Conservation (phyloP, 2,888 invertebrate species). For the Congeria kusceri region DNA sequence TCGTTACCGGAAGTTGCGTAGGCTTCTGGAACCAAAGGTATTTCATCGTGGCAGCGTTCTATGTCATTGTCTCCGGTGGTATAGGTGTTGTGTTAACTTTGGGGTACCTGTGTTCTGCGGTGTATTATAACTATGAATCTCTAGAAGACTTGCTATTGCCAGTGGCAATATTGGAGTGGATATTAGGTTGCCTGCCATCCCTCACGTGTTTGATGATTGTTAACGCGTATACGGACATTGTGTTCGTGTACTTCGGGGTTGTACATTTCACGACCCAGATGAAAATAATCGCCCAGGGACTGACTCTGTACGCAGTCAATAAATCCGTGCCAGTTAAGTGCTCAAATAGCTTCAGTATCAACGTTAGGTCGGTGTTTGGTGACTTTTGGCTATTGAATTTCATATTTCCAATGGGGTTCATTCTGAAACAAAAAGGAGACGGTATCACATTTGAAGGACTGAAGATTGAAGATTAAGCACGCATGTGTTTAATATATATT, state of each 20-base stretch:
- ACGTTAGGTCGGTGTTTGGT: conserved; percentile 74
- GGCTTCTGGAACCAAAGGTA: conserved; percentile 76
- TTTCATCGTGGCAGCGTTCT: conserved; percentile 70
- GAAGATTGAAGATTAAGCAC: conserved; percentile 39
- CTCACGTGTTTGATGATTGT: conserved; percentile 53
- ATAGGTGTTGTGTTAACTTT: conserved; percentile 53
- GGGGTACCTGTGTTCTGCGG: conserved; percentile 48
- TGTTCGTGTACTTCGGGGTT: conserved; percentile 56
- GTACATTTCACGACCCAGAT: conserved; percentile 61
- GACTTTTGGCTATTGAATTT: conserved; percentile 77
- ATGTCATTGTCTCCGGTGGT: conserved; percentile 52
- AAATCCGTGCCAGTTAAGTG: conserved; percentile 63
- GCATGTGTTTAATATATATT: too few relatives aligned
- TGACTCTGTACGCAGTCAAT: conserved; percentile 66
- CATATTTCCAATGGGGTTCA: conserved; percentile 71
- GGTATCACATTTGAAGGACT: conserved; percentile 70
- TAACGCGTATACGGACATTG: conserved; percentile 58
- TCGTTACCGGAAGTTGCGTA: conserved; percentile 72
- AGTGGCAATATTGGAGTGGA: conserved; percentile 42
- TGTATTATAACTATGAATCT: conserved; percentile 24
- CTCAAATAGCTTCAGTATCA: conserved; percentile 55
- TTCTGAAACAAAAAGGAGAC: conserved; percentile 71
- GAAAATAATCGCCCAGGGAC: conserved; percentile 56
- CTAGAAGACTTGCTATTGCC: conserved; percentile 59
- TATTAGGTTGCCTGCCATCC: conserved; percentile 45